These are phyloP conservation scores for Cataglyphis albicans DNA, from an alignment of 2,888 invertebrate species.

Conservation along the genomic window DNA sequence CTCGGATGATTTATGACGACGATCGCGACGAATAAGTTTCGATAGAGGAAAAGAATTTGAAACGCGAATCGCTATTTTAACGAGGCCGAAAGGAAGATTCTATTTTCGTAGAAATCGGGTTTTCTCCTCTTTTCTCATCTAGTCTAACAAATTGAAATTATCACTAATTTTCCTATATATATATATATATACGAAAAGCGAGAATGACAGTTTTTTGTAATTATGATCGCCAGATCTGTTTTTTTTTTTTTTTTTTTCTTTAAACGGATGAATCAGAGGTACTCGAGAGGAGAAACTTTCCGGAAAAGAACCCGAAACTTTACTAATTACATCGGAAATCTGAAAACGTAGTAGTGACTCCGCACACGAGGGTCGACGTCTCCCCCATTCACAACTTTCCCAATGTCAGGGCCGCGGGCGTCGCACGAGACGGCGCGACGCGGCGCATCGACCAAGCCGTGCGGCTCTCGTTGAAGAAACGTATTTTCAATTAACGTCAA, in stretches of 20 bases:
- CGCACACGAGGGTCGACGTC: conserved; percentile 43
- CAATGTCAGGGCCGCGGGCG: conserved; percentile 61
- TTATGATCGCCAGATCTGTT: neutral
- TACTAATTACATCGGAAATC: conserved; percentile 40
- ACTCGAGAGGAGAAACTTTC: neutral
- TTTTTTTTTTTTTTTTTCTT: neutral
- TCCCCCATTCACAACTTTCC: conserved; percentile 59
- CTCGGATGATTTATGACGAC: conserved; percentile 40
- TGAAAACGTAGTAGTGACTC: conserved; percentile 18
- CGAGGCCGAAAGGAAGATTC: neutral
- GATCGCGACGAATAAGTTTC: neutral
- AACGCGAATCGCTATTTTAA: neutral
- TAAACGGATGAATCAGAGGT: neutral
- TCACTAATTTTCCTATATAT: neutral
- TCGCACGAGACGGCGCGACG: conserved; percentile 57
- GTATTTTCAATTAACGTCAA: conserved; percentile 59
- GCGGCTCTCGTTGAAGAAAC: conserved; percentile 35
- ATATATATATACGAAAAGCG: neutral
- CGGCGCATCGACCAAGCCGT: conserved; percentile 52
- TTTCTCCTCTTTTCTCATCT: neutral
- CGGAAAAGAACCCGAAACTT: conserved; percentile 8
- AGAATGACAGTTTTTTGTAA: neutral
- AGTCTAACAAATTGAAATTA: neutral
- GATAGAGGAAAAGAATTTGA: neutral
- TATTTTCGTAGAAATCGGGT: neutral